A percentile compares a stretch with the other conserved stretches of the same genome.
Conservation (phyloP, 2,113 vertebrate genomes). For the Percina caprodes region DNA sequence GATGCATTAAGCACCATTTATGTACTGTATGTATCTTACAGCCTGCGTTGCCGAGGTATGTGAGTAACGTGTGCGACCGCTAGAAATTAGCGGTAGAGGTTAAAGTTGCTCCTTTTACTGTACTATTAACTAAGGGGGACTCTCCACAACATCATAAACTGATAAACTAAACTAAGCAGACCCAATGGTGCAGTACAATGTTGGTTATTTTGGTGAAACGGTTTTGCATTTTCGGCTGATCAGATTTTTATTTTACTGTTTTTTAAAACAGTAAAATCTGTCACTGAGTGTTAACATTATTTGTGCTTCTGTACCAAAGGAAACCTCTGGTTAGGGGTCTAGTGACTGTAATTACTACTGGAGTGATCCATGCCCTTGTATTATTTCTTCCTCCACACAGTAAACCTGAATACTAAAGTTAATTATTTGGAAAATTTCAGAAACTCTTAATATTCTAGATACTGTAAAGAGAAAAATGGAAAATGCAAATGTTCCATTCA, state of each 20-base stretch:
- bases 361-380: not conserved
- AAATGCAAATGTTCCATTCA: too few relatives aligned
- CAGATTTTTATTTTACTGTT: not conserved
- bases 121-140: too few relatives aligned
- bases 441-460: too few relatives aligned
- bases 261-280: not conserved
- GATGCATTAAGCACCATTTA: not conserved
- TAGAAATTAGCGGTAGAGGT: too few relatives aligned
- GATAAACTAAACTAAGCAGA: not conserved
- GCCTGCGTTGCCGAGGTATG: not conserved
- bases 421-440: too few relatives aligned
- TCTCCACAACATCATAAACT: too few relatives aligned
- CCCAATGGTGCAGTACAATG: not conserved
- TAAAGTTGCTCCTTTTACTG: too few relatives aligned
- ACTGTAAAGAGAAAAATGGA: too few relatives aligned
- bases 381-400: not conserved
- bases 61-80: not conserved
- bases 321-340: not conserved
- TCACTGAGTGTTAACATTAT: not conserved
- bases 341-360: not conserved
- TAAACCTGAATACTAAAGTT: too few relatives aligned
- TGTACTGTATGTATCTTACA: conserved; percentile 7
- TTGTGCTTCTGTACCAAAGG: not conserved
- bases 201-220: not conserved
- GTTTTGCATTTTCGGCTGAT: not conserved